Evolutionary conservation across 2,888 invertebrate species (phyloP).

Genomic region (Plagiodera versicolora): DNA sequence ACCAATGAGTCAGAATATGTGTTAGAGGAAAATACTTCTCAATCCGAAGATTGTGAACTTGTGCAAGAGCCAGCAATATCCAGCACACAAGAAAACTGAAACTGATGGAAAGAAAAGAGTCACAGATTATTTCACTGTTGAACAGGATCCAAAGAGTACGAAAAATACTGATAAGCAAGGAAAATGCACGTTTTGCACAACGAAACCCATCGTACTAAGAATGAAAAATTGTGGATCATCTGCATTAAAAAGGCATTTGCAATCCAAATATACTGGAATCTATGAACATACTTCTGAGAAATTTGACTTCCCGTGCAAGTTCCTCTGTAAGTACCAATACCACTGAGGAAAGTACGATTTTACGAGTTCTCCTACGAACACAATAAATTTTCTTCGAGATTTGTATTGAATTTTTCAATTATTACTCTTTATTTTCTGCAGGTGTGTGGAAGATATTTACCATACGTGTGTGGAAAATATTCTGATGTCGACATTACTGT

Average conservation of each 20-base stretch:
- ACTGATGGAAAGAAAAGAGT: too few relatives aligned
- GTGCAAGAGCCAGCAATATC: conserved; percentile 4
- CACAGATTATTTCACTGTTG: too few relatives aligned
- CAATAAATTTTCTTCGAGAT: conserved; percentile 10
- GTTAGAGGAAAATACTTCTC: conserved; percentile 3
- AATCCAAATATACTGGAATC: too few relatives aligned
- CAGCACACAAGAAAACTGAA: too few relatives aligned
- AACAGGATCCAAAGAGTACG: too few relatives aligned
- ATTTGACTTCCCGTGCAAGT: not conserved
- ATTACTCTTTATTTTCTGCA: conserved; percentile 5
- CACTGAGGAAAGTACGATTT: too few relatives aligned
- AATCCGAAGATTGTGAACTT: conserved; percentile 6
- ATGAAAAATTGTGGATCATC: too few relatives aligned
- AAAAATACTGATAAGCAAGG: too few relatives aligned
- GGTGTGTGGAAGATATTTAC: not conserved
- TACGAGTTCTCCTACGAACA: conserved; percentile 6
- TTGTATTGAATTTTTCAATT: conserved; percentile 5
- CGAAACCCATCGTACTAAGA: too few relatives aligned
- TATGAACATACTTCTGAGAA: not conserved
- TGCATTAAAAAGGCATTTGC: too few relatives aligned
- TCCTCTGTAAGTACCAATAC: too few relatives aligned
- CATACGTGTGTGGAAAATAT: not conserved
- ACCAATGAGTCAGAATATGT: conserved; percentile 7
- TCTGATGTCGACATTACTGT: conserved; percentile 13
- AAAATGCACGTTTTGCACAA: too few relatives aligned